These are phyloP conservation scores for Bruchidius siliquastri DNA, from an alignment of 2,888 invertebrate genomes.

Conservation along the genomic window DNA sequence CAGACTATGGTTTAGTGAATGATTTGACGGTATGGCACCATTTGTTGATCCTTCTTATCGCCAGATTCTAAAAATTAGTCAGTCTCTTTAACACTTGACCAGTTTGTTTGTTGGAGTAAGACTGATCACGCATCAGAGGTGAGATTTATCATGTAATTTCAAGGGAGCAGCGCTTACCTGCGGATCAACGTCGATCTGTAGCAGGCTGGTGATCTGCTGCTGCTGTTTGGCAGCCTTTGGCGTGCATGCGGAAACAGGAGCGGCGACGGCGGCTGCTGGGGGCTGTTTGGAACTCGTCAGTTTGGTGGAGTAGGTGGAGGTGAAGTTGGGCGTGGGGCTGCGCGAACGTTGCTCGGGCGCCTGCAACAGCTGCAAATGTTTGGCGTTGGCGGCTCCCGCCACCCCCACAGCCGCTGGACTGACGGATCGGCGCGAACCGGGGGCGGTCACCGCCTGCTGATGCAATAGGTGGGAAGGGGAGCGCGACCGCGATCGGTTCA, in stretches of 20 bases:
- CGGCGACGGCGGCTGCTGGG: conserved; percentile 16
- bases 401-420: too few relatives aligned
- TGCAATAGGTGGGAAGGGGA: conserved; percentile 39
- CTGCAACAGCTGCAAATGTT: conserved; percentile 25
- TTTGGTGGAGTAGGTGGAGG: conserved; percentile 44
- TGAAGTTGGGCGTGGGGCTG: conserved; percentile 50
- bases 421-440: too few relatives aligned
- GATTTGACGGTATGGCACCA: too few relatives aligned
- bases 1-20: too few relatives aligned
- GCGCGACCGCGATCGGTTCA: conserved; percentile 42
- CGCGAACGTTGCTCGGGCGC: conserved; percentile 40
- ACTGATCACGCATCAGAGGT: too few relatives aligned
- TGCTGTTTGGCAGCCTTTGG: not conserved
- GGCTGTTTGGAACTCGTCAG: not conserved
- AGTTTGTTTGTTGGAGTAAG: too few relatives aligned
- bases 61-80: too few relatives aligned
- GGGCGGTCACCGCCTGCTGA: conserved; percentile 15
- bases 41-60: too few relatives aligned
- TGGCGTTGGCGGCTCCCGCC: conserved; percentile 14
- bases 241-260: not conserved
- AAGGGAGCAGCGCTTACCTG: too few relatives aligned
- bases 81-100: too few relatives aligned
- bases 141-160: too few relatives aligned
- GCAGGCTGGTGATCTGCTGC: conserved; percentile 42
- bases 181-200: conserved; percentile 46